These are phyloP conservation scores for Ferrisia virgata DNA, from an alignment of 2,888 invertebrate species.

Conservation along the genomic window DNA sequence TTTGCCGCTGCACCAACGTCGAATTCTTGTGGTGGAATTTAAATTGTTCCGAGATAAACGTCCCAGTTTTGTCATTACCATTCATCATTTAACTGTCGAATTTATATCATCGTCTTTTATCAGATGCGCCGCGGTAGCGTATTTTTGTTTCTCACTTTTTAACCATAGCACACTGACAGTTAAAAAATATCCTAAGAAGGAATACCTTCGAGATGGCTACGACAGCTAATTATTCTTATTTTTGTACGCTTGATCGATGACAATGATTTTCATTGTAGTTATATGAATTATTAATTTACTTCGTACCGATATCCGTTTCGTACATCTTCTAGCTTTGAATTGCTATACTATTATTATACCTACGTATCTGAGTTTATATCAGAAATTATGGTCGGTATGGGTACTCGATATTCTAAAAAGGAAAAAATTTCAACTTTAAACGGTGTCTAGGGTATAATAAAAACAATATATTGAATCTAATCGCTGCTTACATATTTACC, in stretches of 20 bases:
- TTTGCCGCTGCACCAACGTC: background rate
- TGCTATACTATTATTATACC: background rate
- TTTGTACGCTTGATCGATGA: background rate
- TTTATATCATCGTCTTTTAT: background rate
- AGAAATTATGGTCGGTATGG: too few relatives aligned
- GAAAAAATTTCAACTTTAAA: background rate
- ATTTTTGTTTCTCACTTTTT: background rate
- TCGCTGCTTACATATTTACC: background rate
- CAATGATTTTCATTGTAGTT: background rate
- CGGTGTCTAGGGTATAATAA: background rate
- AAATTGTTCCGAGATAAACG: conserved; percentile 17
- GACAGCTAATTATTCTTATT: background rate
- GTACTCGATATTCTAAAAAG: background rate
- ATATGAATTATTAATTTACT: background rate
- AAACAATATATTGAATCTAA: conserved; percentile 5
- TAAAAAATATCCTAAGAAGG: background rate
- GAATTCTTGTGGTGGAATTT: conserved; percentile 5
- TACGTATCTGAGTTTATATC: too few relatives aligned
- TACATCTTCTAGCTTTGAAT: background rate
- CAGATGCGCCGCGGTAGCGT: background rate
- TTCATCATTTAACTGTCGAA: conserved; percentile 17
- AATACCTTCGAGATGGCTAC: background rate
- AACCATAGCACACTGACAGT: background rate
- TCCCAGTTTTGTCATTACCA: conserved; percentile 9
- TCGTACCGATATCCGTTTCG: background rate